A percentile compares a stretch with the other conserved stretches of the same genome.
These are phyloP conservation scores for Erethizon dorsatum DNA, from an alignment of 2,797 vertebrate genomes.

Conservation along the genomic window DNA sequence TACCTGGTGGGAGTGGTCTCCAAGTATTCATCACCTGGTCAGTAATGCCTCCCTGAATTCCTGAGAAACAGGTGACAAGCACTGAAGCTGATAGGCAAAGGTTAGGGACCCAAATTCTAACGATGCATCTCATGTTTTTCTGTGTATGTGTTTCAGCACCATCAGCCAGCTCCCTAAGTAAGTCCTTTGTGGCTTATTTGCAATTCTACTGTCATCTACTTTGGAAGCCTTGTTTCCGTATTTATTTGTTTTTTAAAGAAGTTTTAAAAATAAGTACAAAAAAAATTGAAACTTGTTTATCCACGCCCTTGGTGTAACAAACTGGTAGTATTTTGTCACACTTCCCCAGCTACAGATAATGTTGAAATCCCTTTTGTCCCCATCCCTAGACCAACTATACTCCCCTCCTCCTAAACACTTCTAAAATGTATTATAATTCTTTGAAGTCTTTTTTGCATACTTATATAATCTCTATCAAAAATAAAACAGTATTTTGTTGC, in stretches of 20 bases:
- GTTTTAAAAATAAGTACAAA: slow-evolving; percentile 38
- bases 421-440: not conserved
- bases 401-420: slow-evolving; percentile 2
- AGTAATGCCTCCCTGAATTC: not conserved
- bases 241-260: slow-evolving; percentile 54
- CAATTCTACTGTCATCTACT: not conserved
- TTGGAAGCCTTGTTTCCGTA: not conserved
- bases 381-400: not conserved
- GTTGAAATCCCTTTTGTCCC: not conserved
- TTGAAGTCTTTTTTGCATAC: not conserved
- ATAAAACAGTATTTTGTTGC: not conserved
- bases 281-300: slow-evolving; percentile 16
- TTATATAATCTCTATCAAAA: not conserved
- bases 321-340: not conserved
- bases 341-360: slow-evolving; percentile 24
- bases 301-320: not conserved
- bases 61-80: not conserved
- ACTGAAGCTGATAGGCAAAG: not conserved
- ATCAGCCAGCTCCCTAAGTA: slow-evolving; percentile 58
- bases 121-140: not conserved
- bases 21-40: too few species aligned
- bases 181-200: slow-evolving; percentile 44
- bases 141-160: slow-evolving; percentile 49
- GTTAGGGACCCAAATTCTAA: not conserved
- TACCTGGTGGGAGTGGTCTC: not conserved